Evolutionary conservation across 1,140 invertebrate genomes (phyloP), one percentile per base, ranked within the genome.

Genomic region (Drosophila arizonae): DNA sequence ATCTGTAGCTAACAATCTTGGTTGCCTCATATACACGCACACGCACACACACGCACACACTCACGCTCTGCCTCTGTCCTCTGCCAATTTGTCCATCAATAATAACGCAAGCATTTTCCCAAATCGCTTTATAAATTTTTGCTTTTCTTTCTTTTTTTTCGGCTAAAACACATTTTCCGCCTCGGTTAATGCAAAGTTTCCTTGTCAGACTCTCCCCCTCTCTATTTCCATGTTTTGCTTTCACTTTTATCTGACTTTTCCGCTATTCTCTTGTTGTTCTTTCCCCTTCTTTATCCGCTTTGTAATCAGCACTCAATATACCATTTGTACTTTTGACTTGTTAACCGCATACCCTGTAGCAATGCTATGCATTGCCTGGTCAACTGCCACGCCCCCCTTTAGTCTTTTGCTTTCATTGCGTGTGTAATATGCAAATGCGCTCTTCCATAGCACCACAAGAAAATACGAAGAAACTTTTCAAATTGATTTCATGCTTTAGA

Each of bases 81-180:
- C 58, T 17, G 1, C 17, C 13, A 24, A 56, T 41, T 64, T 51
- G 24, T 39, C 77, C 78, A 81, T 85, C 81, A 85, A 85, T 85
- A 85, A 85, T 86, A 86, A 85, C 74, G 75, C 77, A 67, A 80
- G 72, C 81, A 86, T 84, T 79, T 85, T 86, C 66, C 62, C 70
- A 85, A 85, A 86, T 87, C 81, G 81, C 81, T 81, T 85, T 81
- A 72, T 71, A 81, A 86, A 81, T 85, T 85, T 72, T 58, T 58
- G 45, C 56, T 57, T 15, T 17, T 15, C 13, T 57, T 57, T 51
- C 17, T 28, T 17, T 39, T 17, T 30, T 30, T 30, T 30, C 13
- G 28, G 28, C 48, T 21, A 30, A 55, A 56, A 51, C 52, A 65
- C 79, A 76, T 84, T 84, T 85, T 72, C 72, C 61, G 79, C 50